Evolutionary conservation across 1,140 invertebrate genomes (phyloP).

Genomic region (Sesamia nonagrioides): DNA sequence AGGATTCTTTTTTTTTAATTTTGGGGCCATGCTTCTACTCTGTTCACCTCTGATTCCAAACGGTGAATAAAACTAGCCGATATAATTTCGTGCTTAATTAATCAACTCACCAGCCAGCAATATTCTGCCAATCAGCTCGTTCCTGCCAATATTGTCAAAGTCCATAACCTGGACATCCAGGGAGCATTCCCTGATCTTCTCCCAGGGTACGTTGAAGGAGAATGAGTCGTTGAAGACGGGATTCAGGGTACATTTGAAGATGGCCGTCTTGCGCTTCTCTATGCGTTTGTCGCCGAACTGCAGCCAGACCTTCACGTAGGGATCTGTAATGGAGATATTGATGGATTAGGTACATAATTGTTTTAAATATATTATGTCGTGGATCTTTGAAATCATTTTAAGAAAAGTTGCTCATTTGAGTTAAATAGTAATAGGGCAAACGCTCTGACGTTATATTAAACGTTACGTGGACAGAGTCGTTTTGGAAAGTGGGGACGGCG

Average conservation of each 20-base stretch:
- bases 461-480: too few species aligned
- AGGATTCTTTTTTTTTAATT: too few species aligned
- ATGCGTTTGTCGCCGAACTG: slow-evolving; percentile 97
- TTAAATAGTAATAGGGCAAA: too few species aligned
- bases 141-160: slow-evolving; percentile 97
- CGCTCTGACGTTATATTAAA: too few species aligned
- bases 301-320: slow-evolving; percentile 98
- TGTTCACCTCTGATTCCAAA: too few species aligned
- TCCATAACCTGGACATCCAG: slow-evolving; percentile 98
- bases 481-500: too few species aligned
- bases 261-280: slow-evolving; percentile 98
- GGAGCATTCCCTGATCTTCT: slow-evolving; percentile 97
- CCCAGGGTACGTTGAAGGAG: slow-evolving; percentile 97
- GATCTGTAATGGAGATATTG: slow-evolving; percentile 90
- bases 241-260: slow-evolving; percentile 97
- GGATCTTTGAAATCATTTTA: too few species aligned
- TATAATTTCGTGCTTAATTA: not conserved
- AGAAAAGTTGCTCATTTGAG: too few species aligned
- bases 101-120: slow-evolving; percentile 92
- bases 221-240: slow-evolving; percentile 98
- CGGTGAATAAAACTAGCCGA: too few species aligned
- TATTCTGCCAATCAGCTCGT: slow-evolving; percentile 97
- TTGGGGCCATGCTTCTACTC: too few species aligned
- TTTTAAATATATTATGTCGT: not conserved
- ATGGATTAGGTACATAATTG: not conserved